Evolutionary conservation across 1,140 invertebrate genomes (phyloP).

Genomic region (Calephelis virginiensis): DNA sequence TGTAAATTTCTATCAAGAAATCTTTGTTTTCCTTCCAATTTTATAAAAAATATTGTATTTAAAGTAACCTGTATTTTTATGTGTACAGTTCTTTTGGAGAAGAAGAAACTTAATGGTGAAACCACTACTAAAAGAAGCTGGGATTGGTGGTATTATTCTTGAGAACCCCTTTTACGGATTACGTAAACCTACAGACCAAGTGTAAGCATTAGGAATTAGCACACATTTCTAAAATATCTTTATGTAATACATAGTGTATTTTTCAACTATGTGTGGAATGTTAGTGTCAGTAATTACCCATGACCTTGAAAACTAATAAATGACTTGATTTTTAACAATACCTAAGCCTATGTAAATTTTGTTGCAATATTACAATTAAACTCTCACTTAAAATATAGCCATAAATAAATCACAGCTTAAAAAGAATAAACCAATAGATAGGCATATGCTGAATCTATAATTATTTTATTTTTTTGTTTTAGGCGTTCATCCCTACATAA

Average conservation of each 20-base stretch:
- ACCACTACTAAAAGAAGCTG: slow-evolving; percentile 92
- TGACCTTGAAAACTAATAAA: background rate
- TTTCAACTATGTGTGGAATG: no score
- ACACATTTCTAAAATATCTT: background rate
- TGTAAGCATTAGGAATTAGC: slow-evolving; percentile 80
- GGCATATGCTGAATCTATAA: slow-evolving; percentile 4
- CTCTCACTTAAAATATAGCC: no score
- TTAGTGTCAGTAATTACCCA: no score
- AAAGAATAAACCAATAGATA: background rate
- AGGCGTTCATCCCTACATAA: slow-evolving; percentile 95
- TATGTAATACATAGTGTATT: slow-evolving; percentile 9
- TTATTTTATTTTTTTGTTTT: slow-evolving; percentile 28
- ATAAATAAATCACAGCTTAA: background rate
- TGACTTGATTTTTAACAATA: no score
- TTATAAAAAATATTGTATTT: no score
- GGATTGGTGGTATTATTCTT: slow-evolving; percentile 95
- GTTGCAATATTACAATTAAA: no score
- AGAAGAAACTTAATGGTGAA: slow-evolving; percentile 93
- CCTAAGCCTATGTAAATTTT: no score
- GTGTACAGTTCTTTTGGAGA: slow-evolving; percentile 92
- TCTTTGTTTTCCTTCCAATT: no score
- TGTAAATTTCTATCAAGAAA: no score
- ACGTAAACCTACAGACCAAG: slow-evolving; percentile 94
- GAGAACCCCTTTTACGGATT: slow-evolving; percentile 99
- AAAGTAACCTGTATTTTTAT: background rate